A percentile compares a stretch with the other conserved stretches of the same genome.
phyloP scores from a whole-genome alignment of 2,113 vertebrate species.

The Pluvianellus socialis region DNA sequence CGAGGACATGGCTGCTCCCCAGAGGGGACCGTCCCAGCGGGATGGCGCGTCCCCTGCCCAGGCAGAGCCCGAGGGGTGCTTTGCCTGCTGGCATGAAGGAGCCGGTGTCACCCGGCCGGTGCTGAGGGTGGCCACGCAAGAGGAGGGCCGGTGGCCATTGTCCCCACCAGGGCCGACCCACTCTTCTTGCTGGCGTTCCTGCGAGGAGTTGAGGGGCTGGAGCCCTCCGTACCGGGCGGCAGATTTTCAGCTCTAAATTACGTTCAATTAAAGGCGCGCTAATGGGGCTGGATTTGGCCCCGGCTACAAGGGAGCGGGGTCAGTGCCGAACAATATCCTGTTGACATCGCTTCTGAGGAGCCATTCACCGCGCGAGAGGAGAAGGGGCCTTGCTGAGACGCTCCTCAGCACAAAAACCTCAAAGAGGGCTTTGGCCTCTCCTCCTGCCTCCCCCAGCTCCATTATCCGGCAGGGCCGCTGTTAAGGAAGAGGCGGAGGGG shows the following conservation, averaged over 20 bases:
- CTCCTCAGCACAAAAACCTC: not conserved
- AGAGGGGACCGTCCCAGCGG: slow-evolving; percentile 68
- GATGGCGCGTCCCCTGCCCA: slow-evolving; percentile 59
- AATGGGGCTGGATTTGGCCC: slow-evolving; percentile 75
- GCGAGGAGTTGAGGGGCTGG: slow-evolving; percentile 40
- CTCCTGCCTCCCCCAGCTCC: not conserved
- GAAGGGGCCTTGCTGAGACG: not conserved
- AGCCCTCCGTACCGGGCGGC: slow-evolving; percentile 45
- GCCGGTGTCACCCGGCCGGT: slow-evolving; percentile 54
- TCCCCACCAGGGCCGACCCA: not conserved
- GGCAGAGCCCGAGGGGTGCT: slow-evolving; percentile 62
- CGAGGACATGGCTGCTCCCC: slow-evolving; percentile 69
- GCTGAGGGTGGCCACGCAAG: slow-evolving; percentile 66
- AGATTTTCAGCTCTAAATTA: slow-evolving; percentile 76
- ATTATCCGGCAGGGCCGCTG: not conserved
- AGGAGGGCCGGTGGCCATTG: slow-evolving; percentile 59
- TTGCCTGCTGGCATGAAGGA: slow-evolving; percentile 52
- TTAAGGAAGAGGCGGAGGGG: not conserved
- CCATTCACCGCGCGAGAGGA: not conserved
- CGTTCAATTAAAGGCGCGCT: slow-evolving; percentile 79
- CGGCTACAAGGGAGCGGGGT: slow-evolving; percentile 74
- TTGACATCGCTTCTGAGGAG: slow-evolving; percentile 61
- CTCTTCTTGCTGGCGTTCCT: not conserved
- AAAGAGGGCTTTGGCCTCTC: not conserved
- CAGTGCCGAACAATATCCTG: slow-evolving; percentile 73